These are phyloP conservation scores for Tetragnatha montana DNA, from an alignment of 2,888 invertebrate genomes.

Conservation along the genomic window DNA sequence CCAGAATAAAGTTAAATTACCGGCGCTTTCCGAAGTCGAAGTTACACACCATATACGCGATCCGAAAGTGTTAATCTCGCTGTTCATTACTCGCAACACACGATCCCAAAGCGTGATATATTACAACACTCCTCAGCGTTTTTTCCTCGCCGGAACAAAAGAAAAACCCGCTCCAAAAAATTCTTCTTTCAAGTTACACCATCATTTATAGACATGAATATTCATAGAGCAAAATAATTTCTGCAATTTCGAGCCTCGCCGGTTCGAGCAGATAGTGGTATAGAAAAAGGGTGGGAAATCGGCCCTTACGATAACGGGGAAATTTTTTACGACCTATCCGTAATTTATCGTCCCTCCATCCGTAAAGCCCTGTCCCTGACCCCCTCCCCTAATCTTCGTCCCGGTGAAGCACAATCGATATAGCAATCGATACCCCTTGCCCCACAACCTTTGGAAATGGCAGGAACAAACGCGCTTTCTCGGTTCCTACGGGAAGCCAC, in stretches of 20 bases:
- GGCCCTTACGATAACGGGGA: constrained; percentile 57
- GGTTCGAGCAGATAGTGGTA: constrained; percentile 47
- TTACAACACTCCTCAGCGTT: constrained; percentile 6
- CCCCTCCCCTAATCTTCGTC: constrained; percentile 59
- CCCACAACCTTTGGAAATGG: constrained; percentile 69
- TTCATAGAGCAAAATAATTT: constrained; percentile 67
- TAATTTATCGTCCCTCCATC: constrained; percentile 70
- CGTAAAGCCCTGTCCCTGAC: constrained; percentile 63
- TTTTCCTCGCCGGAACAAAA: constrained; percentile 1
- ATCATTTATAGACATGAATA: constrained; percentile 64
- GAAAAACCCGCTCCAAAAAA: not conserved
- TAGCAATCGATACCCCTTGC: constrained; percentile 70
- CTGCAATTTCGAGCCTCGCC: constrained; percentile 61
- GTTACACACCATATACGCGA: constrained; percentile 21
- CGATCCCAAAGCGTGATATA: constrained; percentile 5
- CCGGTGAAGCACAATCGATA: constrained; percentile 64
- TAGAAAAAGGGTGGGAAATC: constrained; percentile 52
- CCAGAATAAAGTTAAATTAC: not conserved
- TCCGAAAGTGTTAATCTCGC: constrained; percentile 25
- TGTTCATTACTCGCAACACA: not conserved
- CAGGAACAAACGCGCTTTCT: constrained; percentile 70
- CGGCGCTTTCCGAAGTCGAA: constrained; percentile 12
- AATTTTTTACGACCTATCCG: constrained; percentile 67
- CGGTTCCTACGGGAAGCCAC: constrained; percentile 65
- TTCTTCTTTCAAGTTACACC: constrained; percentile 52